Percentiles rank a stretch among this genome's conserved stretches.
phyloP scores from a whole-genome alignment of 1,140 invertebrate species.

The Papilio glaucus region DNA sequence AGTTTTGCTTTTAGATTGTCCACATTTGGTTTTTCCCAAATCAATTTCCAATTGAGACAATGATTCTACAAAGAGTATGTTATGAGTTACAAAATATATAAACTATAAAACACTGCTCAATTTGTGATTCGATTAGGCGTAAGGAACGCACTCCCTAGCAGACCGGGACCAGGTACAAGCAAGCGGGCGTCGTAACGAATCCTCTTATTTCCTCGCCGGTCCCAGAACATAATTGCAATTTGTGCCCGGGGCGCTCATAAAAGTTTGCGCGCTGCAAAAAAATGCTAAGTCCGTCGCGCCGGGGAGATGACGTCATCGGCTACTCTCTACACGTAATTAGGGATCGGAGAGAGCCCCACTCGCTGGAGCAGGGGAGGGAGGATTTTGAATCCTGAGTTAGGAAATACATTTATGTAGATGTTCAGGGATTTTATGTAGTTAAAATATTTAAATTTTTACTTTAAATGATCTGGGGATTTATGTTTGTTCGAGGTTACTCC shows the following conservation, averaged over 20 bases:
- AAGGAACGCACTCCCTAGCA: not conserved
- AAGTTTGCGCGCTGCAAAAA: constrained; percentile 18
- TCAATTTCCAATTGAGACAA: too few species aligned
- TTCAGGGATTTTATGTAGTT: not conserved
- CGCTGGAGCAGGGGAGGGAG: too few species aligned
- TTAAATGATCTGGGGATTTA: not conserved
- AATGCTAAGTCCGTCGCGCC: constrained; percentile 1
- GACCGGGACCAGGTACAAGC: not conserved
- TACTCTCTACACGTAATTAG: not conserved
- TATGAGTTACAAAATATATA: too few species aligned
- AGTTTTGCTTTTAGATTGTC: too few species aligned
- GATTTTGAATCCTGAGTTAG: not conserved
- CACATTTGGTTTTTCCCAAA: too few species aligned
- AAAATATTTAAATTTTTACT: too few species aligned
- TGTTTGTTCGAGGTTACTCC: too few species aligned
- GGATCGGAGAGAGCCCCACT: not conserved
- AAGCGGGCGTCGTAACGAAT: not conserved
- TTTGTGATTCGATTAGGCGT: not conserved
- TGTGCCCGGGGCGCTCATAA: constrained; percentile 18
- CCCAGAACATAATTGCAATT: constrained; percentile 33
- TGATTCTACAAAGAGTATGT: too few species aligned
- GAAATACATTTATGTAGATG: not conserved
- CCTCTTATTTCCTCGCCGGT: constrained; percentile 10
- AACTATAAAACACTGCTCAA: not conserved
- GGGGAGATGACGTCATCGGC: constrained; percentile 16